Conservation (phyloP, 2,888 invertebrate genomes). For the Mythimna vitellina region DNA sequence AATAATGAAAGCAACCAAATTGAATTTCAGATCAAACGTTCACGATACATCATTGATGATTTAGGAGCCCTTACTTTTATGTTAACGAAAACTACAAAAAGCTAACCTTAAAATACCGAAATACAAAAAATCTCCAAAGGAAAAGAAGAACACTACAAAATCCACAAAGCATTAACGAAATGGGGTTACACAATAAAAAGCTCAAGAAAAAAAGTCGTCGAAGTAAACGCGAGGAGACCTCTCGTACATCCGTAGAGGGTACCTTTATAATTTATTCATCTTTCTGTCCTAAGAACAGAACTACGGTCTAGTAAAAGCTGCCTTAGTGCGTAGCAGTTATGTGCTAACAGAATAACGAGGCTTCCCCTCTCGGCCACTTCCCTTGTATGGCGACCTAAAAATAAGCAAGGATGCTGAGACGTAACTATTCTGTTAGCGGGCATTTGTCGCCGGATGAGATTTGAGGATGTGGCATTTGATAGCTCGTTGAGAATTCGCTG, state of each 20-base stretch:
- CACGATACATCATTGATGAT: conserved; percentile 2
- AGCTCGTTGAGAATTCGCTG: conserved; percentile 32
- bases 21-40: conserved; percentile 32
- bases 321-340: conserved; percentile 65
- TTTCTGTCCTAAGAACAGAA: conserved; percentile 51
- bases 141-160: conserved; percentile 47
- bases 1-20: conserved; percentile 27
- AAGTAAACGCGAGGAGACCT: conserved; percentile 50
- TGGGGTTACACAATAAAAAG: conserved; percentile 47
- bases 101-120: conserved; percentile 8
- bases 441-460: conserved; percentile 65
- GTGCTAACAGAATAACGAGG: conserved; percentile 69
- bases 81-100: conserved; percentile 10
- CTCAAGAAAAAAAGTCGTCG: conserved; percentile 38
- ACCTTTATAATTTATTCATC: conserved; percentile 63
- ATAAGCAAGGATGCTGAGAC: conserved; percentile 72
- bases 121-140: conserved; percentile 27
- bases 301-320: conserved; percentile 42
- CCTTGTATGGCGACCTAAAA: conserved; percentile 80
- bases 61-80: background rate
- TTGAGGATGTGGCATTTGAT: conserved; percentile 46
- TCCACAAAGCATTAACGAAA: conserved; percentile 54
- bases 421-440: conserved; percentile 65
- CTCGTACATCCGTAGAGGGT: conserved; percentile 51
- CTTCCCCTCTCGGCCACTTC: conserved; percentile 75